A percentile compares a stretch with the other conserved stretches of the same genome.
Evolutionary conservation across 1,140 invertebrate genomes (phyloP).

Genomic region (Helicorthomorpha holstii): DNA sequence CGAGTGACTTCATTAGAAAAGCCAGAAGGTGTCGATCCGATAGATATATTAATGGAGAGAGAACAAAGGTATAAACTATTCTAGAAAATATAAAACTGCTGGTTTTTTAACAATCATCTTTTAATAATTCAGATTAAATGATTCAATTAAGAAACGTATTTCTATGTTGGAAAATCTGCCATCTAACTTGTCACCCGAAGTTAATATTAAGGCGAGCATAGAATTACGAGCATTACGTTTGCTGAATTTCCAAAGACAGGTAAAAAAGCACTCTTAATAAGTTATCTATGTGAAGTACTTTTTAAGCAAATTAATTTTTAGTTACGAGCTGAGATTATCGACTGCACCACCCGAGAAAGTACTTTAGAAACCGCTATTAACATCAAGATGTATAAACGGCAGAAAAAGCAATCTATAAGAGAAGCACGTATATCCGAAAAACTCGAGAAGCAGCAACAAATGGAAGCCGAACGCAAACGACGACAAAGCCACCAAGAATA

Average conservation of each 20-base stretch:
- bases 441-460: constrained; percentile 94
- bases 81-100: not conserved
- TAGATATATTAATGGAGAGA: constrained; percentile 78
- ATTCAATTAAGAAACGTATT: constrained; percentile 64
- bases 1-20: constrained; percentile 74
- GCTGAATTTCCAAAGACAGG: constrained; percentile 84
- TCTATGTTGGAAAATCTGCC: constrained; percentile 60
- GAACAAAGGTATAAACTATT: constrained; percentile 83
- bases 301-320: constrained; percentile 11
- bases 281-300: constrained; percentile 4
- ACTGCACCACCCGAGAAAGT: constrained; percentile 79
- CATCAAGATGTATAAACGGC: constrained; percentile 89
- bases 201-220: constrained; percentile 80
- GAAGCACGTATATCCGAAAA: constrained; percentile 96
- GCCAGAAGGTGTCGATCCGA: constrained; percentile 82
- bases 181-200: constrained; percentile 77
- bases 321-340: constrained; percentile 44
- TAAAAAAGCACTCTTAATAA: constrained; percentile 34
- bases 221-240: constrained; percentile 82
- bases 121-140: constrained; percentile 45
- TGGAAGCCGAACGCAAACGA: constrained; percentile 88
- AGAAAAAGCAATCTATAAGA: constrained; percentile 81
- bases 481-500: constrained; percentile 94
- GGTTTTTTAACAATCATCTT: not conserved
- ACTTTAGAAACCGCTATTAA: constrained; percentile 92